Evolutionary conservation across 2,113 vertebrate species (phyloP), one percentile per base, ranked within the genome.

Genomic region (Oreocharis arfaki): DNA sequence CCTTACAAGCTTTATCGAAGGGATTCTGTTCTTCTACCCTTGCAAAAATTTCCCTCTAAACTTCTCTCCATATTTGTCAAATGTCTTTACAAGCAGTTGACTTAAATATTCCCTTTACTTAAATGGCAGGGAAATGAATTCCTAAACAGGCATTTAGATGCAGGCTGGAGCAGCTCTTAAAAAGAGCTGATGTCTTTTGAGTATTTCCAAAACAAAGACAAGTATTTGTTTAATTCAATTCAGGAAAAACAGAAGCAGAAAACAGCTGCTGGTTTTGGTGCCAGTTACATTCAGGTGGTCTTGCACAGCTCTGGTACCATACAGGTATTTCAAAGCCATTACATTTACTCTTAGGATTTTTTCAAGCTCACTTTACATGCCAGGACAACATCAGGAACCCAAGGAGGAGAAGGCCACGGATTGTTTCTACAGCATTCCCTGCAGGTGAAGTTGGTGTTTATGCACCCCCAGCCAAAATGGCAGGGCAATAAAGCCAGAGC

Each of bases 351-450:
- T 47, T 84, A 9, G 26, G 30, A 33, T 37, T 75, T 77, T 47
- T 86, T 49, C 39, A 71, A 52, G 33, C 44, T 47, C 19, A 11
- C 13, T 89, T 65, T 11, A 28, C 16, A 4, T 46, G 47, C 35
- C 52, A 59, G 60, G 27, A 87, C 28, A 61, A 28, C 13, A 37
- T 41, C 3, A 52, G 52, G 49, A 76, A 22, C 50, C 50, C 2
- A 46, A 1, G 0, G 3, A 68, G 30, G 12, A 47, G 46, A 33
- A n/a, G 22, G 21, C 81, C 74, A 39, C 1, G 0, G 26, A 19
- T 70, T 61, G 6, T 64, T 83, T 18, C 24, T 11, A 3, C 32
- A 65, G 59, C 41, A 11, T 68, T 83, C 57, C 49, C 83, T 56
- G 50, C 2, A 3, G 22, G 5, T 47, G 41, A 57, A 63, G 23